Evolutionary conservation across 1,140 invertebrate species (phyloP).

Genomic region (Diuraphis noxia): DNA sequence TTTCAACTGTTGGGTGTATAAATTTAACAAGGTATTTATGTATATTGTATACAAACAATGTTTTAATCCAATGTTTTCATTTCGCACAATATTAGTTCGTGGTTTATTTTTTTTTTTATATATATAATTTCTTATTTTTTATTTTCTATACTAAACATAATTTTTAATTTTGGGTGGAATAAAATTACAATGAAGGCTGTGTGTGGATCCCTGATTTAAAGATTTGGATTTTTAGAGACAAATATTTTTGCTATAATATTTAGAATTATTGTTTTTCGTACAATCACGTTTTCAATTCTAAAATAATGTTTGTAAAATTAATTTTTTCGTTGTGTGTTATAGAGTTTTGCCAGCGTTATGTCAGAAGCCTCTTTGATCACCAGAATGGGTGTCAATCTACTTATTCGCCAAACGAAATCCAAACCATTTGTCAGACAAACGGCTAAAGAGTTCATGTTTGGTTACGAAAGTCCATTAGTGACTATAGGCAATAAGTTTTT

Average conservation of each 20-base stretch:
- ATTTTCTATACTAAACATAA: no score
- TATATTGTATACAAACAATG: no score
- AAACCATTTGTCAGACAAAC: conserved; percentile 75
- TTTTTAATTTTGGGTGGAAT: no score
- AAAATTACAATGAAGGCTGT: no score
- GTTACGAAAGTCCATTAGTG: conserved; percentile 73
- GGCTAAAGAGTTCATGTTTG: conserved; percentile 82
- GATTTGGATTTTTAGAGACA: neutral
- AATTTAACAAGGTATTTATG: no score
- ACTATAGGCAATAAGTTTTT: conserved; percentile 76
- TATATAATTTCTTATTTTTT: no score
- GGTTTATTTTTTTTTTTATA: no score
- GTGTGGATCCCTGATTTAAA: no score
- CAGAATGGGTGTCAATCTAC: conserved; percentile 69
- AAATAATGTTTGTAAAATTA: neutral
- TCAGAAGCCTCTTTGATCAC: conserved; percentile 67
- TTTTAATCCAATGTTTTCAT: no score
- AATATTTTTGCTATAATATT: conserved; percentile 13
- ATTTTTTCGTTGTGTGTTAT: neutral
- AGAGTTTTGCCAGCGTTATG: conserved; percentile 80
- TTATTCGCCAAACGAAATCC: conserved; percentile 70
- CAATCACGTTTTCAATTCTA: neutral
- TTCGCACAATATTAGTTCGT: no score
- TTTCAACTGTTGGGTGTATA: no score
- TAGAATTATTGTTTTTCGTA: neutral